phyloP scores from a whole-genome alignment of 2,888 invertebrate species.

The Agriopis marginaria region DNA sequence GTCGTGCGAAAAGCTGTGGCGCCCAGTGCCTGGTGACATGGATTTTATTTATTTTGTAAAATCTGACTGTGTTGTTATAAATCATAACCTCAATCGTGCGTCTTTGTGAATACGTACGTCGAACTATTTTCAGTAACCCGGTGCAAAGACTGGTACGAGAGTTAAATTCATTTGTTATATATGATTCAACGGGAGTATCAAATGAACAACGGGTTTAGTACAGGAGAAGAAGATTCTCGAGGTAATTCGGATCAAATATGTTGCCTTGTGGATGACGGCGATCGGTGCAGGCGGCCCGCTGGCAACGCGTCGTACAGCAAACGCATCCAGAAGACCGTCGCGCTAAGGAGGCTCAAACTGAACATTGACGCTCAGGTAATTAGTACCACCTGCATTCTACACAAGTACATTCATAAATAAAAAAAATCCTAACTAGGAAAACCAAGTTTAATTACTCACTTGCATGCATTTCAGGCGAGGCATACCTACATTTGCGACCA shows the following conservation, averaged over 20 bases:
- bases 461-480: slow-evolving; percentile 88
- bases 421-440: slow-evolving; percentile 29
- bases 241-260: slow-evolving; percentile 96
- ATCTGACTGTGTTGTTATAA: slow-evolving; percentile 72
- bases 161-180: slow-evolving; percentile 77
- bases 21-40: slow-evolving; percentile 56
- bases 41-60: slow-evolving; percentile 59
- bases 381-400: slow-evolving; percentile 14
- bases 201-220: slow-evolving; percentile 95
- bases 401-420: slow-evolving; percentile 39
- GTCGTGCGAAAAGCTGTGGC: slow-evolving; percentile 50
- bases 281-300: slow-evolving; percentile 94
- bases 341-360: slow-evolving; percentile 95
- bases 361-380: slow-evolving; percentile 90
- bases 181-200: slow-evolving; percentile 87
- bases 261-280: slow-evolving; percentile 96
- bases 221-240: slow-evolving; percentile 95
- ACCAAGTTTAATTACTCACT: slow-evolving; percentile 23
- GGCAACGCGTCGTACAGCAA: slow-evolving; percentile 99
- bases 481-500: slow-evolving; percentile 99
- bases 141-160: slow-evolving; percentile 69
- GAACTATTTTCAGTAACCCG: slow-evolving; percentile 65
- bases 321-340: slow-evolving; percentile 97
- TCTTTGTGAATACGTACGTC: slow-evolving; percentile 82
- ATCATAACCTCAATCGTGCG: slow-evolving; percentile 78